phyloP scores from a whole-genome alignment of 1,140 invertebrate genomes.

The Phortica variegata region DNA sequence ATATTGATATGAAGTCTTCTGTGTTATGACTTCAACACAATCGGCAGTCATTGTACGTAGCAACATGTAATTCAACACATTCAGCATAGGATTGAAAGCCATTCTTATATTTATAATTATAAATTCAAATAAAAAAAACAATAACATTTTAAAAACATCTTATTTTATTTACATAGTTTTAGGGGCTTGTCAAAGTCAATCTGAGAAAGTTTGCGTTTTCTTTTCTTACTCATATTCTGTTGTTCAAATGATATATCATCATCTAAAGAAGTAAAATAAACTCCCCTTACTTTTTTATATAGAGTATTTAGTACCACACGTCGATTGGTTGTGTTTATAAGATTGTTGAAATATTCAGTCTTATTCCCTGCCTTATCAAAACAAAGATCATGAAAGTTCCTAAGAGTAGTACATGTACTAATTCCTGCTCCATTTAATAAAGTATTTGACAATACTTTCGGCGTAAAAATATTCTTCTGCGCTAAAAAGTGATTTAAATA shows the following conservation, averaged over 20 bases:
- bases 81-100: too few species aligned
- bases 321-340: too few species aligned
- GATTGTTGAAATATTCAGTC: conserved; percentile 40
- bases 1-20: too few species aligned
- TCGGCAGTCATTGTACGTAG: too few species aligned
- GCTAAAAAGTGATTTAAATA: conserved; percentile 26
- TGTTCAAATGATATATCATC: conserved; percentile 6
- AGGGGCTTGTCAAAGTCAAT: too few species aligned
- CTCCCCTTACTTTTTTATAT: conserved; percentile 20
- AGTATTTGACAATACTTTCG: conserved; percentile 28
- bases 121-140: too few species aligned
- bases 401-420: conserved; percentile 30
- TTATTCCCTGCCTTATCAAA: conserved; percentile 38
- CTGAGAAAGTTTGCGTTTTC: too few species aligned
- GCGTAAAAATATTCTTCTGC: conserved; percentile 30
- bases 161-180: too few species aligned
- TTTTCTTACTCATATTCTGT: conserved; percentile 11
- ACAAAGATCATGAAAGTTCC: conserved; percentile 45
- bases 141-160: too few species aligned
- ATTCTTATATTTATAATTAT: too few species aligned
- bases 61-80: too few species aligned
- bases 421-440: conserved; percentile 31
- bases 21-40: too few species aligned
- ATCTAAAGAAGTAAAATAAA: conserved; percentile 18
- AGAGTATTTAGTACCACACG: background rate